Evolutionary conservation across 2,888 invertebrate species (phyloP), one percentile per base, ranked within the genome.

Genomic region (Ochropleura leucogaster): DNA sequence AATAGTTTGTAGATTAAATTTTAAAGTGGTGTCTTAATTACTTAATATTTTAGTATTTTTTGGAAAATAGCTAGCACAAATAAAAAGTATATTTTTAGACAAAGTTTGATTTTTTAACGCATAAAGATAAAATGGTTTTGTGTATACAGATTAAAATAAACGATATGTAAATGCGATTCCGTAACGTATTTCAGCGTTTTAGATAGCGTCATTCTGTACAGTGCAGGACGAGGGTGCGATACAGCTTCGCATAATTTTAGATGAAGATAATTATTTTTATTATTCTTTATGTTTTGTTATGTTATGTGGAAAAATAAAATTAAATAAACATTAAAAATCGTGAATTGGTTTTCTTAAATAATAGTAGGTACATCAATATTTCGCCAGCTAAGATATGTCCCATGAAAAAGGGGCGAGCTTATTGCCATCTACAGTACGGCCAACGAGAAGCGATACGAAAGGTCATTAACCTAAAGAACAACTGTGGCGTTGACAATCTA

Each of bases 141-240:
- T 87, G 63, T 76, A 51, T 70, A 69, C 70, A 80, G 75, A 87
- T 82, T 85, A 82, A 85, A 85, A 82, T 82, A 76, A 78, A 74
- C 72, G 75, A 76, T 85, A 82, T 82, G 83, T 72, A 85, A 85
- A 87, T 85, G 85, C 30, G 70, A 80, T 85, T 85, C 72, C 55
- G 77, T 66, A 80, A 73, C 69, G 74, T 85, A 87, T 87, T 86
- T 85, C 68, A 82, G 77, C 65, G 68, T 86, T 85, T 79, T 73
- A 87, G 80, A 82, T 82, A 85, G 76, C 87, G 80, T 85, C 83
- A 78, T 68, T 59, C 60, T 65, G 62, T 60, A 71, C 71, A 53
- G 30, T 60, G 71, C 71, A 67, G 55, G 72, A 82, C 74, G 83
- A 85, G 85, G 85, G 77, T 82, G 69, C 62, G 53, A 62, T 66